phyloP scores from a whole-genome alignment of 1,140 invertebrate genomes.

The Parasteatoda tepidariorum region DNA sequence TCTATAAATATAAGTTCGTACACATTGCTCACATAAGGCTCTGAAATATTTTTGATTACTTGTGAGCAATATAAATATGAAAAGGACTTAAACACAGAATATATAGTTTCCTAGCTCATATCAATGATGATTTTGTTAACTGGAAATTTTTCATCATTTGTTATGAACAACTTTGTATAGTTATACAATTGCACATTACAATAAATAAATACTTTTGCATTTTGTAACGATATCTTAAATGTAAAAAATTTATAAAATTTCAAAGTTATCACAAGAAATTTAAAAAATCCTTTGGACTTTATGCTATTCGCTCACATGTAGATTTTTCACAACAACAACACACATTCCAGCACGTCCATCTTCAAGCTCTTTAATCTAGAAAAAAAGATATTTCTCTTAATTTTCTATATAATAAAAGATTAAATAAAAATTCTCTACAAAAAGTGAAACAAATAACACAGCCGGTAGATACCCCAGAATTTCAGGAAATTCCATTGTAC shows the following conservation, averaged over 20 bases:
- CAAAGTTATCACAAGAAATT: not conserved
- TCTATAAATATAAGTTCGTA: not conserved
- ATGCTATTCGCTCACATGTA: not conserved
- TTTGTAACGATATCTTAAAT: not conserved
- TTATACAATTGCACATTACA: not conserved
- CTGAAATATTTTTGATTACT: not conserved
- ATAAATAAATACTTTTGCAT: not conserved
- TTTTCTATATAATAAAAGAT: not conserved
- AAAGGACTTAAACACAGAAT: too few species aligned
- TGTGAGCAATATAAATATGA: not conserved
- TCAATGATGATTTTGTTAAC: not conserved
- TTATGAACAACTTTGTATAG: not conserved
- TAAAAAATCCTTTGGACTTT: not conserved
- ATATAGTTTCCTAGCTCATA: not conserved
- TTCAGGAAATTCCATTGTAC: too few species aligned
- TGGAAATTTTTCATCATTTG: not conserved
- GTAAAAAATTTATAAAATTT: not conserved
- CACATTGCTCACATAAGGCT: not conserved
- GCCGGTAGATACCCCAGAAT: too few species aligned
- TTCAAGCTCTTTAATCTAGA: conserved; percentile 47
- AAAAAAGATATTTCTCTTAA: not conserved
- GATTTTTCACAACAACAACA: conserved; percentile 75
- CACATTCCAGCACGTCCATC: conserved; percentile 84
- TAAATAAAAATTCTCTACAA: not conserved
- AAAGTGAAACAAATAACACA: not conserved